phyloP scores from a whole-genome alignment of 2,797 vertebrate species.

The Champsocephalus esox region DNA sequence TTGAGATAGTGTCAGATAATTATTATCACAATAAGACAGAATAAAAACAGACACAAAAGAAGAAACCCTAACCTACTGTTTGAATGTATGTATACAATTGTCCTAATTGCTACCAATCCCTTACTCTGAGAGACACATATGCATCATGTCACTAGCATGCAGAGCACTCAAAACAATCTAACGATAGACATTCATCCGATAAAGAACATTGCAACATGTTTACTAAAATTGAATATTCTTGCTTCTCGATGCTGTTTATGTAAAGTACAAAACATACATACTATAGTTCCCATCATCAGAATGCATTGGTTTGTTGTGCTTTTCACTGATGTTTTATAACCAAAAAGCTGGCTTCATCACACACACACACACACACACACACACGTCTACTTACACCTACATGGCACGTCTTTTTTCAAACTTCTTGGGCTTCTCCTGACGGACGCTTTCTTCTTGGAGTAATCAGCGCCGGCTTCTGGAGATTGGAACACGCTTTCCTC shows the following conservation, averaged over 20 bases:
- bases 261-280: not conserved
- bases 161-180: not conserved
- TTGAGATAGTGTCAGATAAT: not conserved
- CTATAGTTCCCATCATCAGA: not conserved
- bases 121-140: not conserved
- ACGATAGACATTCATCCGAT: not conserved
- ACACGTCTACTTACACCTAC: constrained; percentile 32
- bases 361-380: not conserved
- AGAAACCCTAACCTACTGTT: not conserved
- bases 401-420: constrained; percentile 18
- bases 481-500: constrained; percentile 47
- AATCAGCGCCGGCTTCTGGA: constrained; percentile 36
- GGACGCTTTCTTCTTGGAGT: constrained; percentile 51
- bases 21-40: not conserved
- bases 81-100: not conserved
- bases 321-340: not conserved
- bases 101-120: not conserved
- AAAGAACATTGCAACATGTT: not conserved
- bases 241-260: not conserved
- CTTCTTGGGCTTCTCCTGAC: constrained; percentile 43
- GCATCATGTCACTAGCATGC: not conserved
- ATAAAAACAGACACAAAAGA: not conserved
- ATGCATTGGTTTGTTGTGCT: not conserved
- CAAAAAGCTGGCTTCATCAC: not conserved
- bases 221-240: not conserved